These are phyloP conservation scores for Neoascia interrupta DNA, from an alignment of 2,888 invertebrate genomes.

Conservation along the genomic window DNA sequence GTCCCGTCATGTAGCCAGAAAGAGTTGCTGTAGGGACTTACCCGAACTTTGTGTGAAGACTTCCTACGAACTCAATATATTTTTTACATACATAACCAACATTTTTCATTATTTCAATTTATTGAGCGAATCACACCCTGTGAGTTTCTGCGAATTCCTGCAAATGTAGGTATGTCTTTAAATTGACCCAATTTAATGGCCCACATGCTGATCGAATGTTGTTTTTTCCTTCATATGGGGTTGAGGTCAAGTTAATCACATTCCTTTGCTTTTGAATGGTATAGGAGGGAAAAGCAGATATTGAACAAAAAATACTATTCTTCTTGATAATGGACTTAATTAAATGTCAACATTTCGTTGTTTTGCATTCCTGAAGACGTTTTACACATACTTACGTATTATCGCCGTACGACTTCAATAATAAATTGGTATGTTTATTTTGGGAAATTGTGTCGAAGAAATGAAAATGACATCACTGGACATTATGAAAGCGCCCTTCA, in stretches of 20 bases:
- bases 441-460: not conserved
- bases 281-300: not conserved
- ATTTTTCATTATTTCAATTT: too few species aligned
- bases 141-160: slow-evolving; percentile 14
- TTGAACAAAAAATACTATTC: slow-evolving; percentile 29
- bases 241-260: slow-evolving; percentile 61
- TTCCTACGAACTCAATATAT: too few species aligned
- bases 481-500: too few species aligned
- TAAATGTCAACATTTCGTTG: slow-evolving; percentile 43
- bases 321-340: slow-evolving; percentile 50
- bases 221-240: slow-evolving; percentile 22
- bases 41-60: too few species aligned
- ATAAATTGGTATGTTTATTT: slow-evolving; percentile 26
- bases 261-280: slow-evolving; percentile 10
- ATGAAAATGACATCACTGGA: too few species aligned
- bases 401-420: slow-evolving; percentile 13
- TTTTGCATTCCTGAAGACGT: slow-evolving; percentile 8
- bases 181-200: slow-evolving; percentile 22
- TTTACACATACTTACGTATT: not conserved
- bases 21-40: too few species aligned
- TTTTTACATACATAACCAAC: too few species aligned
- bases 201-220: not conserved
- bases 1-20: too few species aligned
- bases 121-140: too few species aligned
- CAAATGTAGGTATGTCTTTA: too few species aligned